Conservation (phyloP, 1,140 invertebrate species). For the Zelostemma sp. region DNA sequence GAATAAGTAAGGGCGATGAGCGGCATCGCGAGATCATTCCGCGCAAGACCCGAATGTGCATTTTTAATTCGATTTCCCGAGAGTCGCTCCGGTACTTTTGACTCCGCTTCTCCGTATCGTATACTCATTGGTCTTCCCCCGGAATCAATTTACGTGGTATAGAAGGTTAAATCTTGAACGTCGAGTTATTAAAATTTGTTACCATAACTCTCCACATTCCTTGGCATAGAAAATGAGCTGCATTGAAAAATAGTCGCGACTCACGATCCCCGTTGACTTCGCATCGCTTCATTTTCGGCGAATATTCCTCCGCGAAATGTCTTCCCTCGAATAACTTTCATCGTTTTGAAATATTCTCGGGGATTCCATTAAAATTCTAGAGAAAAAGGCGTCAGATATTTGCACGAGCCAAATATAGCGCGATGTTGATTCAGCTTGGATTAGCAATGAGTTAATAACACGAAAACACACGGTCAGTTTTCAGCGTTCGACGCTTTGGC, state of each 20-base stretch:
- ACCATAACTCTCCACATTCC: background rate
- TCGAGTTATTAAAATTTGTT: background rate
- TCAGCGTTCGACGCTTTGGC: no score
- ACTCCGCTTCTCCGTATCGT: conserved; percentile 20
- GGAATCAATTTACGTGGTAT: conserved; percentile 4
- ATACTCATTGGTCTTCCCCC: background rate
- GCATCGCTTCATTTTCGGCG: background rate
- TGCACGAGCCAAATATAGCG: no score
- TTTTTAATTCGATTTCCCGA: conserved; percentile 46
- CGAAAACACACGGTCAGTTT: no score
- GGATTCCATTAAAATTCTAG: background rate
- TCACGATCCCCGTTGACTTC: background rate
- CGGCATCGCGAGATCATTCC: conserved; percentile 9
- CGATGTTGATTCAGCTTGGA: no score
- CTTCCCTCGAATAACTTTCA: background rate
- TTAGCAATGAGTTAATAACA: no score
- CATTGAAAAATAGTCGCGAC: background rate
- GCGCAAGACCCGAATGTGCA: conserved; percentile 11
- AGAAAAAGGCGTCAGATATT: no score
- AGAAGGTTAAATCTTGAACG: background rate
- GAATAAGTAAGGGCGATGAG: conserved; percentile 13
- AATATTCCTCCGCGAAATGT: background rate
- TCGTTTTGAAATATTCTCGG: background rate
- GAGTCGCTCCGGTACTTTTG: conserved; percentile 37
- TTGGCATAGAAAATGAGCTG: background rate